phyloP scores from a whole-genome alignment of 2,888 invertebrate genomes.

The Eremobia ochroleuca region DNA sequence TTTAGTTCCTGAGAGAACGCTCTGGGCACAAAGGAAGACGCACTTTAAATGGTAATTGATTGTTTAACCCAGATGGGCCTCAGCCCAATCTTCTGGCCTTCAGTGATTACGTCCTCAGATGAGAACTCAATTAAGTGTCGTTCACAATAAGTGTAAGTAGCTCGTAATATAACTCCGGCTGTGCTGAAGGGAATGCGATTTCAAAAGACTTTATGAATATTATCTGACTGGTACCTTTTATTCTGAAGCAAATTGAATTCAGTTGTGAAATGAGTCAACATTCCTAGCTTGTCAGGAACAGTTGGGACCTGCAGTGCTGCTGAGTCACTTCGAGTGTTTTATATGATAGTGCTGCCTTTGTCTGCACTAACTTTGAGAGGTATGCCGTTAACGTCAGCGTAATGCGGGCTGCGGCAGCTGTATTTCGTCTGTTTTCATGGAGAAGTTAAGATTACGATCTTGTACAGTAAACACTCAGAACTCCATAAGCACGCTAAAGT shows the following conservation, averaged over 20 bases:
- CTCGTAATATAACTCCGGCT: conserved; percentile 44
- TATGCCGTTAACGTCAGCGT: background rate
- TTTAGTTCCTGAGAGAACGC: conserved; percentile 15
- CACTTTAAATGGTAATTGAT: conserved; percentile 53
- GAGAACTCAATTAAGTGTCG: conserved; percentile 49
- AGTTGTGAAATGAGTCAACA: conserved; percentile 55
- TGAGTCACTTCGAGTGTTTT: conserved; percentile 37
- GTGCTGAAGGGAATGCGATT: conserved; percentile 38
- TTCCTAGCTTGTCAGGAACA: conserved; percentile 40
- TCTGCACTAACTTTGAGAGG: conserved; percentile 6
- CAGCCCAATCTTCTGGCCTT: conserved; percentile 27
- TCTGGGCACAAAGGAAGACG: conserved; percentile 34
- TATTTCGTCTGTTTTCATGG: background rate
- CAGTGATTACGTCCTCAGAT: conserved; percentile 18
- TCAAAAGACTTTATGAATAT: conserved; percentile 65
- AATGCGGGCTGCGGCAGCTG: background rate
- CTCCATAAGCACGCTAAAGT: no score
- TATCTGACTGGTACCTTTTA: conserved; percentile 55
- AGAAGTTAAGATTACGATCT: background rate
- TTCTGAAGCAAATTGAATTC: conserved; percentile 62
- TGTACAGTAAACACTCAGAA: no score
- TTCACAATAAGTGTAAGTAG: conserved; percentile 41
- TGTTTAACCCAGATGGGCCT: conserved; percentile 45
- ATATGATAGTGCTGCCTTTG: conserved; percentile 13
- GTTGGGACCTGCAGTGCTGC: conserved; percentile 8